A percentile compares a stretch with the other conserved stretches of the same genome.
phyloP scores from a whole-genome alignment of 1,140 invertebrate species.

The Drosophila pallidifrons region DNA sequence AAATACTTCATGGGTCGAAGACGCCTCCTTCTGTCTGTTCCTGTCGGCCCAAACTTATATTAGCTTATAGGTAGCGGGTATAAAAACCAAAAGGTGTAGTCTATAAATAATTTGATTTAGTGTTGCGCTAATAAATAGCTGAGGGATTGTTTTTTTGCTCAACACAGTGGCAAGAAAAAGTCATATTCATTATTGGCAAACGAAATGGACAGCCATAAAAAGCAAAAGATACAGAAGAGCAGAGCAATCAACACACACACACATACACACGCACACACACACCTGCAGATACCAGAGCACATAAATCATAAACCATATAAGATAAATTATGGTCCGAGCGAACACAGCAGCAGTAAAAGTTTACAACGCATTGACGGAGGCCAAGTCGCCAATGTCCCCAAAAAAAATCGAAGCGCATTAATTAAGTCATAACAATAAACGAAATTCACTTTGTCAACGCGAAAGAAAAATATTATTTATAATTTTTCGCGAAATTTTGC shows the following conservation, averaged over 20 bases:
- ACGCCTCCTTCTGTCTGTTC: no score
- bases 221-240: constrained; percentile 13
- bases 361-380: constrained; percentile 11
- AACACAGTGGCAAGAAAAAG: background rate
- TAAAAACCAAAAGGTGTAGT: background rate
- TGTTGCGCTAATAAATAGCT: constrained; percentile 25
- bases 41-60: no score
- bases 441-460: constrained; percentile 41
- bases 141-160: constrained; percentile 2
- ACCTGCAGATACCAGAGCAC: background rate
- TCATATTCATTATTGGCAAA: constrained; percentile 19
- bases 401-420: constrained; percentile 53
- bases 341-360: constrained; percentile 10
- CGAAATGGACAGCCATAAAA: constrained; percentile 25
- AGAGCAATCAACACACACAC: constrained; percentile 19
- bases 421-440: constrained; percentile 72
- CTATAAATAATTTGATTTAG: background rate
- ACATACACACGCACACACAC: background rate
- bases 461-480: constrained; percentile 34
- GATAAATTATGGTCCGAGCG: constrained; percentile 25
- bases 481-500: constrained; percentile 2
- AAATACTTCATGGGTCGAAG: no score
- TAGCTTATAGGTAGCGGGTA: no score
- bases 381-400: constrained; percentile 9
- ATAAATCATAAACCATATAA: constrained; percentile 54